phyloP scores from a whole-genome alignment of 64 coral and sea anemone genomes.

The Montipora cactus region DNA sequence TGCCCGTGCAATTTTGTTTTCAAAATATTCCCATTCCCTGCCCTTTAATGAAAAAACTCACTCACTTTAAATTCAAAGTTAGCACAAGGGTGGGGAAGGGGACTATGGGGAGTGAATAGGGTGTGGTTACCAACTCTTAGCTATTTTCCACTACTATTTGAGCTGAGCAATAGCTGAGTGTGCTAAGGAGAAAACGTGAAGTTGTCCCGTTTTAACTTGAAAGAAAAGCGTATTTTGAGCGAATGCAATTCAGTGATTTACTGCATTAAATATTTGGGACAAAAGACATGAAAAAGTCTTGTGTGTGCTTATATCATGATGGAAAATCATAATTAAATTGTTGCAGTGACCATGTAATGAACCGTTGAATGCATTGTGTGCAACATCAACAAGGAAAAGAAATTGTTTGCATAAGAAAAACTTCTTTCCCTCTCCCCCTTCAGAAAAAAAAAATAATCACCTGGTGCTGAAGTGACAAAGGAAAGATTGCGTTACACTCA shows the following conservation, averaged over 20 bases:
- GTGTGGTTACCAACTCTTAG: not conserved
- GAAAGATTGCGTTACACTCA: too few species aligned
- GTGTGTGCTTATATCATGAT: constrained; percentile 2
- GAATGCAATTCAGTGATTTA: constrained; percentile 1
- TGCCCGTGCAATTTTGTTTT: not conserved
- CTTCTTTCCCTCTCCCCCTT: not conserved
- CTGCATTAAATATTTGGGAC: not conserved
- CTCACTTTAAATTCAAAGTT: not conserved
- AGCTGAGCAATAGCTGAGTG: constrained; percentile 37
- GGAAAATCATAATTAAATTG: constrained; percentile 22
- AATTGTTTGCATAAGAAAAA: not conserved
- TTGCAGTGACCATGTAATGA: constrained; percentile 35
- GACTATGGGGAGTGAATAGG: not conserved
- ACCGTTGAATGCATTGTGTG: constrained; percentile 9
- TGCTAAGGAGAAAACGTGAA: constrained; percentile 35
- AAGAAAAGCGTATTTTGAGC: constrained; percentile 23
- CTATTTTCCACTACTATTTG: constrained; percentile 18
- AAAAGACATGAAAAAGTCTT: not conserved
- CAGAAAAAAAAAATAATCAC: not conserved
- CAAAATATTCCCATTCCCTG: constrained; percentile 18
- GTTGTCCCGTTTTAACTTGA: constrained; percentile 18
- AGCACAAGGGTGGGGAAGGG: not conserved
- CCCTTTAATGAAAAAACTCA: not conserved
- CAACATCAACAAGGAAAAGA: not conserved
- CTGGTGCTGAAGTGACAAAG: too few species aligned